A percentile compares a stretch with the other conserved stretches of the same genome.
Evolutionary conservation across 2,113 vertebrate species (phyloP).

Genomic region (Dolichallabes microphthalmus): DNA sequence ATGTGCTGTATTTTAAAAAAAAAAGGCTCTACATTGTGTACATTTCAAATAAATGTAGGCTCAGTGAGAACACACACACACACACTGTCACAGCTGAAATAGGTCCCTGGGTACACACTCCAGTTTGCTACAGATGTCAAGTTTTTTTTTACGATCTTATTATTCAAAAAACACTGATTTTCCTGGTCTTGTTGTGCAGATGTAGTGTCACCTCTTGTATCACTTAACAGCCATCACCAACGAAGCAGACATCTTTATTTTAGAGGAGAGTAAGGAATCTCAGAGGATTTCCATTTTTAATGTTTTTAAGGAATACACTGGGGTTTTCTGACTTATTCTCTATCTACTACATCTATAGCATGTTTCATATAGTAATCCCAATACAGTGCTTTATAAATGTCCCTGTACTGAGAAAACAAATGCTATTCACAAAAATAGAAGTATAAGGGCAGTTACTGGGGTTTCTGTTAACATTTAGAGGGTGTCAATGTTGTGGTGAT

Average conservation of each 20-base stretch:
- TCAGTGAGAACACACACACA: conserved; percentile 16
- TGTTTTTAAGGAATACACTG: background rate
- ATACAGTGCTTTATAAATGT: background rate
- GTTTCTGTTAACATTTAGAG: background rate
- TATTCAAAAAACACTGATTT: background rate
- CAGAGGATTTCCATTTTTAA: too few relatives aligned
- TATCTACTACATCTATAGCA: background rate
- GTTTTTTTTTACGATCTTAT: background rate
- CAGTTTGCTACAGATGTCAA: conserved; percentile 35
- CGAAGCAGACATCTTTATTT: background rate
- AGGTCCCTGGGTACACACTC: conserved; percentile 19
- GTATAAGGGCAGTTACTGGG: background rate
- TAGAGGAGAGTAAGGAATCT: background rate
- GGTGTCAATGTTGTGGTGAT: too few relatives aligned
- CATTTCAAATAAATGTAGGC: conserved; percentile 19
- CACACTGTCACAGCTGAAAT: conserved; percentile 29
- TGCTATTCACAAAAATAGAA: background rate
- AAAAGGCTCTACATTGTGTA: conserved; percentile 34
- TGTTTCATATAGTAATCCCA: background rate
- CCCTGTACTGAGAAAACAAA: background rate
- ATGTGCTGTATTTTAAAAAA: conserved; percentile 12
- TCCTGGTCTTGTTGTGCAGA: conserved; percentile 4
- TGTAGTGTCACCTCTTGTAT: background rate
- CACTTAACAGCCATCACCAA: background rate
- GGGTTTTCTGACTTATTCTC: background rate